Evolutionary conservation across 1,140 invertebrate genomes (phyloP).

Genomic region (Ostrea denselamellosa): DNA sequence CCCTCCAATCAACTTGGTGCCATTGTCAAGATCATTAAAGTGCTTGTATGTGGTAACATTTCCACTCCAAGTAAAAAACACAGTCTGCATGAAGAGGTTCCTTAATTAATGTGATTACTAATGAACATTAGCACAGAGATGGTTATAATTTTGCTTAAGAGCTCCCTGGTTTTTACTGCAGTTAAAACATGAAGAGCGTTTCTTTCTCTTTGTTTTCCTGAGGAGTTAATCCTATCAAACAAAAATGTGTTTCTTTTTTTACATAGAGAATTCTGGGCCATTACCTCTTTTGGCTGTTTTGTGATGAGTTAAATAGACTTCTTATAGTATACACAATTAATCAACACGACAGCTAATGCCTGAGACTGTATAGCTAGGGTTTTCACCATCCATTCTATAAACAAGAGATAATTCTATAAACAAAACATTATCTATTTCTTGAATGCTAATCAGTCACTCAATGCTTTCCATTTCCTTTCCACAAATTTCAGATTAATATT

Average conservation of each 20-base stretch:
- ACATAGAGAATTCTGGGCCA: not conserved
- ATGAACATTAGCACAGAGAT: not conserved
- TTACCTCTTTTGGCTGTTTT: not conserved
- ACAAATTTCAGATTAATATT: too few species aligned
- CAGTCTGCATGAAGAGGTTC: not conserved
- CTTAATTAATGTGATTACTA: slow-evolving; percentile 30
- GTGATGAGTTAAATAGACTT: not conserved
- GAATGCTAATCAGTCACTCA: too few species aligned
- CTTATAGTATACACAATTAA: not conserved
- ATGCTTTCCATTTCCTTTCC: too few species aligned
- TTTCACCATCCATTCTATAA: too few species aligned
- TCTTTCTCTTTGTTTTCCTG: not conserved
- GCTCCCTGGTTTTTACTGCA: not conserved
- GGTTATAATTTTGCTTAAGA: not conserved
- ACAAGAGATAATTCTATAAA: too few species aligned
- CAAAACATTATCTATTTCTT: too few species aligned
- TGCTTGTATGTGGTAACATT: slow-evolving; percentile 32
- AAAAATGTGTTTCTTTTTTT: not conserved
- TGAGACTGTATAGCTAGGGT: too few species aligned
- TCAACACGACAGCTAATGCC: too few species aligned
- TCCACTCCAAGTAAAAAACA: slow-evolving; percentile 13
- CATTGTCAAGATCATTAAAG: not conserved
- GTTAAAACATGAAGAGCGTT: not conserved
- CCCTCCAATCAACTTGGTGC: not conserved
- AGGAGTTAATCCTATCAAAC: slow-evolving; percentile 34